Conservation (phyloP, 2,113 vertebrate genomes). For the Dipodomys ordii region DNA sequence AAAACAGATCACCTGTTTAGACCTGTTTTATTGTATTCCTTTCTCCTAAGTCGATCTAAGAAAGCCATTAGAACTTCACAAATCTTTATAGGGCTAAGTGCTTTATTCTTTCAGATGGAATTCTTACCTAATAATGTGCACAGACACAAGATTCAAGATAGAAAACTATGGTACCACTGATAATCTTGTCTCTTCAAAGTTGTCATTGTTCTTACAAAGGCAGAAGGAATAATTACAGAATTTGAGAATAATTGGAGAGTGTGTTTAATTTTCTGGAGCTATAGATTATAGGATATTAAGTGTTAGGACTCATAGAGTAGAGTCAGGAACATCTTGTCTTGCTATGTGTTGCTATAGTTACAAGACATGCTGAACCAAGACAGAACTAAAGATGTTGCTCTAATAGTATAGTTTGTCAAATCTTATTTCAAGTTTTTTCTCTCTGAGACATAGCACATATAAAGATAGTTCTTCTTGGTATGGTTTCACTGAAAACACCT, state of each 20-base stretch:
- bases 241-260: neutral
- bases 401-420: slow-evolving; percentile 40
- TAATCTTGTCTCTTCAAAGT: neutral
- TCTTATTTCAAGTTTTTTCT: neutral
- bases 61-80: neutral
- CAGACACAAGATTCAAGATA: neutral
- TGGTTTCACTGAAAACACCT: too few species aligned
- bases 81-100: neutral
- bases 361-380: neutral
- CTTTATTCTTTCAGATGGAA: neutral
- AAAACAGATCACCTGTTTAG: neutral
- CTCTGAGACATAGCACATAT: neutral
- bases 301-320: neutral
- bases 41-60: neutral
- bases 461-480: neutral
- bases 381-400: neutral
- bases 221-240: neutral
- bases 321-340: neutral
- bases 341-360: slow-evolving; percentile 23
- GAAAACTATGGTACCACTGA: neutral
- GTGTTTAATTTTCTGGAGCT: neutral
- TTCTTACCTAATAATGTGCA: neutral
- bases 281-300: neutral
- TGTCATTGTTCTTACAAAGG: neutral
- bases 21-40: neutral